phyloP scores from a whole-genome alignment of 1,140 invertebrate species.

The Eumaeus atala region DNA sequence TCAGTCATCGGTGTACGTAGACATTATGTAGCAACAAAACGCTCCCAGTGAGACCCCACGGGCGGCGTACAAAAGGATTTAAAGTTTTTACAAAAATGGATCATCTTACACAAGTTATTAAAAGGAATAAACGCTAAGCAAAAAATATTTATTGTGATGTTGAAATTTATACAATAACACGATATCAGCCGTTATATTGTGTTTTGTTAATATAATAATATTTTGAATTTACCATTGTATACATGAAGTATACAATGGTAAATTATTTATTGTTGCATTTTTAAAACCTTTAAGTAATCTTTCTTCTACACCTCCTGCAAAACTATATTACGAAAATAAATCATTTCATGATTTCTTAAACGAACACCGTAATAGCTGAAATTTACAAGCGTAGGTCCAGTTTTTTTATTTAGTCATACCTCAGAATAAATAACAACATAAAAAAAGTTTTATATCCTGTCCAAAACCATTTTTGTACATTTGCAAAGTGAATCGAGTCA shows the following conservation, averaged over 20 bases:
- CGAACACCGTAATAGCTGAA: too few relatives aligned
- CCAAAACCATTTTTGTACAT: constrained; percentile 3
- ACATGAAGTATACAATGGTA: background rate
- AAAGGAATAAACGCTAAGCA: constrained; percentile 42
- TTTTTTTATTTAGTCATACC: too few relatives aligned
- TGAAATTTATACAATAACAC: constrained; percentile 36
- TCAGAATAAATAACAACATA: too few relatives aligned
- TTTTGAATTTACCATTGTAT: constrained; percentile 26
- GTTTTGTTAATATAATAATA: constrained; percentile 25
- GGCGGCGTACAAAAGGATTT: constrained; percentile 34
- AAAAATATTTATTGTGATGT: constrained; percentile 36
- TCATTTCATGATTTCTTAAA: too few relatives aligned
- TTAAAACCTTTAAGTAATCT: too few relatives aligned
- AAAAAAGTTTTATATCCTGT: too few relatives aligned
- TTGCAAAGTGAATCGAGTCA: constrained; percentile 27
- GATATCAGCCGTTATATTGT: constrained; percentile 3
- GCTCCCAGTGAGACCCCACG: constrained; percentile 24
- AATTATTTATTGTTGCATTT: too few relatives aligned
- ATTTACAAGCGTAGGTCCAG: too few relatives aligned
- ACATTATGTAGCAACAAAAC: background rate
- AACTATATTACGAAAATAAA: too few relatives aligned
- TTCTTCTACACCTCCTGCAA: too few relatives aligned
- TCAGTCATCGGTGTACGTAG: background rate
- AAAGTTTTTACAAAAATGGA: constrained; percentile 46
- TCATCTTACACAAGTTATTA: constrained; percentile 33